Percentiles rank a stretch among this genome's conserved stretches.
These are phyloP conservation scores for Oncorhynchus mykiss DNA, from an alignment of 2,113 vertebrate genomes.

Conservation along the genomic window DNA sequence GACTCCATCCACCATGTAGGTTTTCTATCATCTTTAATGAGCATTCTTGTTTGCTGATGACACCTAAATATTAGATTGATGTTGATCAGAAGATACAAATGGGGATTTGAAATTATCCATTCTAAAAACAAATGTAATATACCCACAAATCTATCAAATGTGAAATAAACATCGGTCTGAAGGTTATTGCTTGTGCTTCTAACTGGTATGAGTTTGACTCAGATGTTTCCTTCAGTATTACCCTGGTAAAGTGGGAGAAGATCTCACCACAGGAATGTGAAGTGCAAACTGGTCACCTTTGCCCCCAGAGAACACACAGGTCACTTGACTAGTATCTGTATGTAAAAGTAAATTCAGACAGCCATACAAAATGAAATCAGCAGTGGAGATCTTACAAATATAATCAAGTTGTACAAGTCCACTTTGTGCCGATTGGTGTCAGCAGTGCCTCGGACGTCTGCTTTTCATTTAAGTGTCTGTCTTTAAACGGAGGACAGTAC, in stretches of 20 bases:
- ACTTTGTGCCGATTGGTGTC: too few species aligned
- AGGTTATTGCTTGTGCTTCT: conserved; percentile 51
- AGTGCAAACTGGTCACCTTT: conserved; percentile 14
- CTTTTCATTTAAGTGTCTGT: too few species aligned
- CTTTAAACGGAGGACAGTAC: too few species aligned
- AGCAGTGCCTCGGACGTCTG: too few species aligned
- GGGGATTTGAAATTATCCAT: conserved; percentile 27
- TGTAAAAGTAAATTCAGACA: not conserved
- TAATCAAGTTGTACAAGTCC: too few species aligned
- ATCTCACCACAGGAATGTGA: conserved; percentile 22
- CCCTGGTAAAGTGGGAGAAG: not conserved
- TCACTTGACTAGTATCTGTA: conserved; percentile 6
- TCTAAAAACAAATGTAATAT: conserved; percentile 55
- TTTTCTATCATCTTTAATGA: too few species aligned
- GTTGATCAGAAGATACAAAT: too few species aligned
- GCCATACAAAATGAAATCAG: not conserved
- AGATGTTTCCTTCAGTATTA: conserved; percentile 38
- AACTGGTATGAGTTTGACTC: conserved; percentile 32
- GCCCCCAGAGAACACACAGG: not conserved
- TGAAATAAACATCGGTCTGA: conserved; percentile 62
- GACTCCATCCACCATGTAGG: not conserved
- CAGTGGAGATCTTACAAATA: too few species aligned
- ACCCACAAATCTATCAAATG: conserved; percentile 46
- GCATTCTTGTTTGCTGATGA: not conserved
- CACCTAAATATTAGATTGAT: not conserved